Conservation (phyloP, 2,113 vertebrate genomes). For the Pedionomus torquatus region DNA sequence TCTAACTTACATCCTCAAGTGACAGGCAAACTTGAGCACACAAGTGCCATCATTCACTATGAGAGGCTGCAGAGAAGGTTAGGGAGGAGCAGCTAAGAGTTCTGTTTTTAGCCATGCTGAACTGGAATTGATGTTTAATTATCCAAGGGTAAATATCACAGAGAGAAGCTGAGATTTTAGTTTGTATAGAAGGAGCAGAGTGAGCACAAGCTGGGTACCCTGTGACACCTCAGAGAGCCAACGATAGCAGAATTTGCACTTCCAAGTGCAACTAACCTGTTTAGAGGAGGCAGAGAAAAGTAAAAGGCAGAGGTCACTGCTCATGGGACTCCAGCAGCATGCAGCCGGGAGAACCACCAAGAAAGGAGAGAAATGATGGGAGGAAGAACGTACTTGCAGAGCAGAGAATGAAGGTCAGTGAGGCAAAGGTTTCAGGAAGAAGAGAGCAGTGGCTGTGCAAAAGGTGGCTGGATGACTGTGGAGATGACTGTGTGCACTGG, state of each 20-base stretch:
- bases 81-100: not conserved
- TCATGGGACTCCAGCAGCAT: not conserved
- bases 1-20: not conserved
- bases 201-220: not conserved
- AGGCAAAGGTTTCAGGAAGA: not conserved
- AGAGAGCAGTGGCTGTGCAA: not conserved
- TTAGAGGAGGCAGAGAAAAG: not conserved
- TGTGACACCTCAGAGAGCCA: fast-evolving
- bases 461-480: not conserved
- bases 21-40: not conserved
- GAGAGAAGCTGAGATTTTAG: not conserved
- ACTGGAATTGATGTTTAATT: constrained; percentile 20
- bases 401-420: fast-evolving
- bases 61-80: not conserved
- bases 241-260: not conserved
- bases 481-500: not conserved
- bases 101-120: not conserved
- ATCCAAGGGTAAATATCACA: constrained; percentile 6
- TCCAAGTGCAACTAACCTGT: not conserved
- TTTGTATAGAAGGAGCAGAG: not conserved
- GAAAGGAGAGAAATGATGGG: not conserved
- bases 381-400: not conserved
- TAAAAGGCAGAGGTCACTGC: not conserved
- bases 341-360: not conserved
- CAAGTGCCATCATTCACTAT: not conserved